Base-by-base conservation (phyloP, 2,113 vertebrate species). In the Phrynosoma blainvillii region DNA sequence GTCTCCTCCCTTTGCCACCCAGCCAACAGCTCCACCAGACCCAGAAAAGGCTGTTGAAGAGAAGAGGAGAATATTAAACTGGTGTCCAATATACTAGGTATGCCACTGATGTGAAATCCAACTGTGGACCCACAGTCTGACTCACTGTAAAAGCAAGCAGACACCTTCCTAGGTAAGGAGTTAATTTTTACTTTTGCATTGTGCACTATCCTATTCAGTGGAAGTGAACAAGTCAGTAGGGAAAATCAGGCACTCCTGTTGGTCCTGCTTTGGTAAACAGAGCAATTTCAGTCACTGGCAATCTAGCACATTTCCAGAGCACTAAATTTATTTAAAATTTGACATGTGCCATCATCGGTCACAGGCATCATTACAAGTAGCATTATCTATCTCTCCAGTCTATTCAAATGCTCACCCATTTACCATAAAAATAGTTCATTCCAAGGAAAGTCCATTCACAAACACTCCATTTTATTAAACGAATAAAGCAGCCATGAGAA, bases 161-260 rank as follows among this genome's bases (percentile, higher is more conserved):
- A 62, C 59, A 62, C 1, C 1, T 62, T 62, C 59, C 59, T 18
- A 62, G 4, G 13, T 18, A 1, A 56, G n/a, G 32, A 20, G 56
- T n/a, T 65, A 6, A 42, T 21, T 52, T 74, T 70, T 56, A 30
- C 0, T 0, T 1, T 18, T 84, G 13, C 79, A 62, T 13, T 75
- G 52, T 32, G 18, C 25, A 1, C 54, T 13, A 21, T 21, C 2
- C 0, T 81, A 66, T 76, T 4, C 30, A 2, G 77, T 66, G 13
- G 32, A 13, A n/a, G 52, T 32, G 14, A 27, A 4, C 75, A 65
- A 86, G 84, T 32, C 47, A 66, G 5, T 0, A 0, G 7, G 5
- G 11, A 73, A 36, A 56, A 88, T 10, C n/a, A 13, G 1, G 25
- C 1, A 78, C 2, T 70, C 11, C 12, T 0, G 0, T 1, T 2